phyloP scores from a whole-genome alignment of 2,888 invertebrate genomes.

The Cephalotes varians region DNA sequence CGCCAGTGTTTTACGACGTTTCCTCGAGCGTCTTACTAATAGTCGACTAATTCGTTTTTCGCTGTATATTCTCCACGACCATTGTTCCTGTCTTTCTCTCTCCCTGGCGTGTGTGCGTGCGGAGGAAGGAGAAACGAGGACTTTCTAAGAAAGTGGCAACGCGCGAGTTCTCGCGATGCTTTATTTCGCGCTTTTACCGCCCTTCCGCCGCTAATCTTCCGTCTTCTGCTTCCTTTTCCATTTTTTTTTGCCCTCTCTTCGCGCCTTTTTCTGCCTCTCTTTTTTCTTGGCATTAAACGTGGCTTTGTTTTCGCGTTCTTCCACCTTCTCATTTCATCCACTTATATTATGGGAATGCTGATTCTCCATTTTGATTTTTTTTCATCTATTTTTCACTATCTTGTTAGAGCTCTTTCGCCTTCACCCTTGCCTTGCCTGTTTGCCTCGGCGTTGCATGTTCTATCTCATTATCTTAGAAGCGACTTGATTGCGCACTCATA shows the following conservation, averaged over 20 bases:
- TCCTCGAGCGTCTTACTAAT: constrained; percentile 64
- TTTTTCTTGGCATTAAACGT: neutral
- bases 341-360: constrained; percentile 3
- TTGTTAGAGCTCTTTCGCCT: constrained; percentile 13
- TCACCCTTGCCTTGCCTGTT: constrained; percentile 26
- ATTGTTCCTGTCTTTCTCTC: constrained; percentile 39
- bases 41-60: constrained; percentile 70
- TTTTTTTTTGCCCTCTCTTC: neutral
- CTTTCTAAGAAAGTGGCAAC: constrained; percentile 68
- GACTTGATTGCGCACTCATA: constrained; percentile 65
- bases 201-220: constrained; percentile 43
- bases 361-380: constrained; percentile 28
- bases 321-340: neutral
- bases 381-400: constrained; percentile 39
- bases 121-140: constrained; percentile 42
- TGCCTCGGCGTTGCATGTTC: constrained; percentile 52
- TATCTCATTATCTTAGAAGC: constrained; percentile 58
- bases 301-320: constrained; percentile 25
- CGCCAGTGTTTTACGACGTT: constrained; percentile 66
- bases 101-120: constrained; percentile 44
- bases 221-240: constrained; percentile 27
- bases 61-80: constrained; percentile 49
- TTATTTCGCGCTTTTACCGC: constrained; percentile 66
- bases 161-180: constrained; percentile 67
- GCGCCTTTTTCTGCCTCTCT: neutral